Conservation (phyloP, 2,888 invertebrate species). For the Drosophila cognata region DNA sequence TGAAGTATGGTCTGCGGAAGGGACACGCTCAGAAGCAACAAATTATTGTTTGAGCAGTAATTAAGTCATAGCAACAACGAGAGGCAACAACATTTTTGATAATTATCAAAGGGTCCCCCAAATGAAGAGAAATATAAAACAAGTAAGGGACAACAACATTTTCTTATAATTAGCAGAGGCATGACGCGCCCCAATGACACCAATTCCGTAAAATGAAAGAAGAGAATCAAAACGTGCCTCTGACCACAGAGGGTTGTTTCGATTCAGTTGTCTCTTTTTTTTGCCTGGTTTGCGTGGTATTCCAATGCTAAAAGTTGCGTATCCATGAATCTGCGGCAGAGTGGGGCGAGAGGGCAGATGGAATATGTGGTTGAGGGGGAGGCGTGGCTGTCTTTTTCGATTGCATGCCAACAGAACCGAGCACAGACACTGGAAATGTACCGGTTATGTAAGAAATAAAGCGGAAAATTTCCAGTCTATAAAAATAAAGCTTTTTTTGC, state of each 20-base stretch:
- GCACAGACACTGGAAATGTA: constrained; percentile 55
- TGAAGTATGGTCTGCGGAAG: not conserved
- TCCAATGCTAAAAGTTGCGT: constrained; percentile 50
- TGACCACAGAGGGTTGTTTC: constrained; percentile 52
- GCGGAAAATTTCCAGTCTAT: constrained; percentile 68
- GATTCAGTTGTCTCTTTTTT: constrained; percentile 21
- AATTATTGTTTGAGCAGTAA: constrained; percentile 55
- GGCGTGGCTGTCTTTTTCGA: constrained; percentile 52
- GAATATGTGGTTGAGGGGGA: constrained; percentile 33
- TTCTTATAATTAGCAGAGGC: constrained; percentile 74
- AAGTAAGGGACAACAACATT: constrained; percentile 41
- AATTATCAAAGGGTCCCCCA: constrained; percentile 36
- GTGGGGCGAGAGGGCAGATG: constrained; percentile 13
- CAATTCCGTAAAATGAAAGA: constrained; percentile 67
- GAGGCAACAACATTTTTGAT: constrained; percentile 31
- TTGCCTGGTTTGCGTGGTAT: constrained; percentile 31
- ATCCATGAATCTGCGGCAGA: constrained; percentile 31
- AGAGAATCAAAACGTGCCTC: constrained; percentile 36
- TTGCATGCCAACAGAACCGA: constrained; percentile 46
- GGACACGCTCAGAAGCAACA: constrained; percentile 17
- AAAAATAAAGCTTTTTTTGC: constrained; percentile 60
- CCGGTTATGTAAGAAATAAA: constrained; percentile 79
- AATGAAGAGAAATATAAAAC: constrained; percentile 18
- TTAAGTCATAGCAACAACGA: constrained; percentile 34
- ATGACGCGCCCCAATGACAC: constrained; percentile 82